Base-by-base conservation (phyloP, 1,140 invertebrate species). In the Conus betulinus region DNA sequence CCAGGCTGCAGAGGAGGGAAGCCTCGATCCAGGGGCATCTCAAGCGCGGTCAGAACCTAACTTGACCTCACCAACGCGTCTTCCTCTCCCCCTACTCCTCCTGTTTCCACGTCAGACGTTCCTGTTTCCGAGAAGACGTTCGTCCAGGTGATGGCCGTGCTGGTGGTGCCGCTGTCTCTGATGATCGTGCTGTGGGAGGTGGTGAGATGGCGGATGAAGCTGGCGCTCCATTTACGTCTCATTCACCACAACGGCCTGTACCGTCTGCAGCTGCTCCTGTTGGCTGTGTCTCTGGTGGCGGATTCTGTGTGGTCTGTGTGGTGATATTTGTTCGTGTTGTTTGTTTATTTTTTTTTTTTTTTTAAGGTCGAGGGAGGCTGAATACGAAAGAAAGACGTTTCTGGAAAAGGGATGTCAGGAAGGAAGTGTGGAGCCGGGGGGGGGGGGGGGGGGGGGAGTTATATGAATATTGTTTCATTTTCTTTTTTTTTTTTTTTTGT, bases 201-300 rank as follows among this genome's bases (percentile, higher is more conserved):
- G 81, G 51, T 74, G 74, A 57, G 82, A 39, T 39, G 13, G 63
- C 20, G 67, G 39, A 63, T 27, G 23, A n/a, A 39, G 20, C 52
- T 51, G 81, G 51, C 83, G 52, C 53, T 87, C 23, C 76, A 87
- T n/a, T 74, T 87, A 17, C 55, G 67, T 71, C 74, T 88, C 51
- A 88, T 90, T 25, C 79, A 90, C 17, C 92, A 91, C 83, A 92
- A 91, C 74, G 89, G 90, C 15, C 89, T 89, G 23, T 92, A 92
- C 71, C 88, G 92, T 20, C 67, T 91, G 15, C 76, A 91, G n/a
- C 90, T 93, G 8, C 5, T 91, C 8, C 39, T 91, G 15, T 89
- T 93, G 53, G 90, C 91, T 15, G 63, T 92, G 11, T 85, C 76
- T 74, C 55, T 93, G 23, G 76, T 92, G n/a, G 84, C 89, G 7